A percentile compares a stretch with the other conserved stretches of the same genome.
Conservation (phyloP, 2,888 invertebrate species). For the Thera britannica region DNA sequence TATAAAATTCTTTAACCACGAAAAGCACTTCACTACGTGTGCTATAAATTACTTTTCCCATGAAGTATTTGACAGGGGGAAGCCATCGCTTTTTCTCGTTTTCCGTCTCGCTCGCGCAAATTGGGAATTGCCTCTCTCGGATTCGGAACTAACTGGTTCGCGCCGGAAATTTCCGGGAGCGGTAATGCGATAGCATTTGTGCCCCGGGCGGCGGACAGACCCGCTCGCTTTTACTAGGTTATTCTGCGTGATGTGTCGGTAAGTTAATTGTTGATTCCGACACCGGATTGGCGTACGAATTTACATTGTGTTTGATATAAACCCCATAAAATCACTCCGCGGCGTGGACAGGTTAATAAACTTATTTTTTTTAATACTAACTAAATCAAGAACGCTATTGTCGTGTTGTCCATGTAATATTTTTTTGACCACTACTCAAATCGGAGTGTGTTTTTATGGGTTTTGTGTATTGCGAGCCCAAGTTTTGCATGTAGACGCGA, state of each 20-base stretch:
- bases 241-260: slow-evolving; percentile 18
- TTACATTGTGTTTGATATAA: background rate
- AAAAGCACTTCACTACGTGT: slow-evolving; percentile 12
- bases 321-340: background rate
- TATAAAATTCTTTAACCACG: slow-evolving; percentile 7
- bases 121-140: slow-evolving; percentile 32
- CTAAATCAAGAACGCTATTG: no score
- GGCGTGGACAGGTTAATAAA: no score
- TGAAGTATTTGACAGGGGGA: slow-evolving; percentile 23
- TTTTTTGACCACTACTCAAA: no score
- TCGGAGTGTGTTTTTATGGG: no score
- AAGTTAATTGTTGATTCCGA: slow-evolving; percentile 12
- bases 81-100: slow-evolving; percentile 12
- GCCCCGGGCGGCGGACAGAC: slow-evolving; percentile 18
- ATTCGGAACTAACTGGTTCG: slow-evolving; percentile 32
- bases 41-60: slow-evolving; percentile 20
- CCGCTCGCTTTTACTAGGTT: slow-evolving; percentile 22
- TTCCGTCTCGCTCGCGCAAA: slow-evolving; percentile 28
- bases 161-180: slow-evolving; percentile 31
- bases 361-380: no score
- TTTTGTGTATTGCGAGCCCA: no score
- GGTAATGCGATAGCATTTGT: slow-evolving; percentile 30
- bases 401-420: no score
- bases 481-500: no score
- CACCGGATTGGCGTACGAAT: background rate